Evolutionary conservation across 2,888 invertebrate species (phyloP).

Genomic region (Pyrrhia umbra): DNA sequence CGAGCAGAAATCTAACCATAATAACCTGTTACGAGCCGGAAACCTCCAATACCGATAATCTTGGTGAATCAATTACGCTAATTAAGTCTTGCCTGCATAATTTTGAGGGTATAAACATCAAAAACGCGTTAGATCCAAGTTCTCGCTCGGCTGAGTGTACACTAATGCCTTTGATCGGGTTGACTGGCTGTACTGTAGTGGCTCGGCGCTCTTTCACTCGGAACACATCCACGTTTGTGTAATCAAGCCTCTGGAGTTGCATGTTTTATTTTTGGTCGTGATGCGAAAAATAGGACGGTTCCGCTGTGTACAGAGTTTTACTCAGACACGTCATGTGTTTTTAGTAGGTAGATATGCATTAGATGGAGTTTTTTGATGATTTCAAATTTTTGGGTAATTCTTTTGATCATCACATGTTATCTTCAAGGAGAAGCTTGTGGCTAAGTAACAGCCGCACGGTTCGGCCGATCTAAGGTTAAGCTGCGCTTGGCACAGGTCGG

Average conservation of each 20-base stretch:
- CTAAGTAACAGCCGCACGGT: too few relatives aligned
- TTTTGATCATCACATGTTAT: too few relatives aligned
- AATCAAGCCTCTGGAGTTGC: slow-evolving; percentile 52
- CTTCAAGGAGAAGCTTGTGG: too few relatives aligned
- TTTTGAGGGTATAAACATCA: slow-evolving; percentile 56
- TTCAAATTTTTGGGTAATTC: too few relatives aligned
- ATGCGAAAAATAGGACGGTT: slow-evolving; percentile 36
- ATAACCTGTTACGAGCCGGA: neutral
- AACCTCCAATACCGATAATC: slow-evolving; percentile 22
- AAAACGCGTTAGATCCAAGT: slow-evolving; percentile 51
- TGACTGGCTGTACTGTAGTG: slow-evolving; percentile 52
- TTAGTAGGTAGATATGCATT: neutral
- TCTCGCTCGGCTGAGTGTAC: slow-evolving; percentile 43
- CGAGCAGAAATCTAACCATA: neutral
- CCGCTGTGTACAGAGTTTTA: slow-evolving; percentile 10
- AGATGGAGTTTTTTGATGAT: too few relatives aligned
- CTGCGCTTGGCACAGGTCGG: too few relatives aligned
- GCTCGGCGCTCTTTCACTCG: slow-evolving; percentile 44
- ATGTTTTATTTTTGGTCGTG: slow-evolving; percentile 40
- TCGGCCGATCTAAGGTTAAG: too few relatives aligned
- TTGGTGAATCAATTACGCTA: slow-evolving; percentile 43
- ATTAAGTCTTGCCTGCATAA: slow-evolving; percentile 39
- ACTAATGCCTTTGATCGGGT: slow-evolving; percentile 61
- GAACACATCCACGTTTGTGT: slow-evolving; percentile 54
- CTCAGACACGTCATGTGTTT: slow-evolving; percentile 28